Evolutionary conservation across 2,888 invertebrate species (phyloP), one percentile per base, ranked within the genome.

Genomic region (Anorthoa munda): DNA sequence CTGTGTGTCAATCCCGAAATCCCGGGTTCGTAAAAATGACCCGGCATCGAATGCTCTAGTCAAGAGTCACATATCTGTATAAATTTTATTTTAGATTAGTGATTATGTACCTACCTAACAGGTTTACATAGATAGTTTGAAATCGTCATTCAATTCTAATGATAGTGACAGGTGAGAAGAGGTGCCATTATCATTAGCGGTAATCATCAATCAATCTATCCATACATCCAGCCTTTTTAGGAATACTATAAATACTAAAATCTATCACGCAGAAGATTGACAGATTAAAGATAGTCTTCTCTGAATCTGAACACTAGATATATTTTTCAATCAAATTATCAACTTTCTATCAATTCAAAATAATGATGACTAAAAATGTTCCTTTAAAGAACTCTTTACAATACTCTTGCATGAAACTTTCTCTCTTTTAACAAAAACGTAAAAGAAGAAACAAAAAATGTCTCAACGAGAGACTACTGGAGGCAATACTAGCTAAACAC

Each of bases 261-360:
- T 51, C 18, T 56, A 31, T 26, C n/a, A 31, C 2, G 13, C n/a
- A 31, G 18, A 46, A 13, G 15, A 53, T 31, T 75, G n/a, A 61
- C 39, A 48, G 53, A 39, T 53, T 21, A 23, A 23, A 75, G 13
- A 63, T 18, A 50, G 17, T 55, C 53, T 55, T n/a, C 7, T 26
- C 21, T n/a, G 5, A 79, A 55, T 23, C 9, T 58, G 48, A 53
- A 50, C 23, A 66, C 55, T 51, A 53, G 21, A 26, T 51, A 55
- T 39, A 23, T 17, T 66, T 64, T 63, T 45, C 39, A 7, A 46
- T 58, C 4, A 39, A 65, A 66, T 26, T 63, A 59, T n/a, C 17
- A 68, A 60, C 72, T 80, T 71, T 80, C 69, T 69, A 76, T 77
- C 46, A 60, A 61, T 79, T 83, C 53, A 48, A 69, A 74, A 18